Evolutionary conservation across 2,113 vertebrate species (phyloP), one percentile per base, ranked within the genome.

Genomic region (Gambusia affinis): DNA sequence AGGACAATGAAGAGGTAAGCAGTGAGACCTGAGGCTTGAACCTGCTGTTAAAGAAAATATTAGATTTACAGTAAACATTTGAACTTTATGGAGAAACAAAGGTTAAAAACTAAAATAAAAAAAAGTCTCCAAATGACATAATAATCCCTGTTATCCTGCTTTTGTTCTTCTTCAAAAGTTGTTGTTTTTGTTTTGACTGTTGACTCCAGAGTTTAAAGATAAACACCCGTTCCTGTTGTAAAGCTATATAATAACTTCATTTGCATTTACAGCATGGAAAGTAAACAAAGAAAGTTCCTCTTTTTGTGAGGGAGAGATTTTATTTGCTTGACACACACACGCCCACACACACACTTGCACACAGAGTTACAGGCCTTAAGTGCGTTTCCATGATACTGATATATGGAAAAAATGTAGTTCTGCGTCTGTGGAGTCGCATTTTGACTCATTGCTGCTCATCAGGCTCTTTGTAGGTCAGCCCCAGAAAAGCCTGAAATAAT

Each of bases 1-100:
- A 97, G 86, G 95, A 95, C 4, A 95, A 95, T 0, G 95, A 96
- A 17, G 96, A 98, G 96, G 98, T 99, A 88, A 75, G 57, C 68
- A 29, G 22, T 1, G 22, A 57, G 51, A n/a, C 8, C 1, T 3
- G 22, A 22, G 22, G 8, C 51, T n/a, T 24, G 22, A 54, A 54
- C 22, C 7, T 2, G 5, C 51, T 54, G 22, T 24, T n/a, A 57
- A 51, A n/a, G 8, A 57, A 37, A 37, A 57, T 57, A n/a, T 57
- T 19, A 47, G 15, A 47, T 47, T 47, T 47, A 47, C 17, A 5
- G 15, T 47, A 47, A 42, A 4, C 14, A 42, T 4, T 47, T 47
- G 6, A 47, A 47, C 1, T 47, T 47, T 6, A 47, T 19, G 5
- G 44, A 6, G 17, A 47, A 47, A 47, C 4, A 4, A 47, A 47